Percentiles rank a stretch among this genome's conserved stretches.
Evolutionary conservation across 2,888 invertebrate species (phyloP).

Genomic region (Aleiodes leptofemur): DNA sequence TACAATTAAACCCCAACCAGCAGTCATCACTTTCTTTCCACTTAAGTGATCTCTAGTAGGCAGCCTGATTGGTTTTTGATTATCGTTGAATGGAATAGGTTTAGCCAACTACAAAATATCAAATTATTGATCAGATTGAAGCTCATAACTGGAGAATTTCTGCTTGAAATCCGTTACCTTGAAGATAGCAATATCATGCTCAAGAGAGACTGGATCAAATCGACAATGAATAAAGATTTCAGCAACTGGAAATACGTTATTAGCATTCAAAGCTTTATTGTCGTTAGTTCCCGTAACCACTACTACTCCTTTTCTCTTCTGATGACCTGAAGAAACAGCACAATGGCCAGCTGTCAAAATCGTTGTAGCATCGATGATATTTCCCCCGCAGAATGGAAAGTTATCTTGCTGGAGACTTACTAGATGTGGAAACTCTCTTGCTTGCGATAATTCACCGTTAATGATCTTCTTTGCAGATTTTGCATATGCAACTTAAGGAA

Average conservation of each 20-base stretch:
- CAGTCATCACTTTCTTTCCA: background rate
- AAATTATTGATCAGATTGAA: background rate
- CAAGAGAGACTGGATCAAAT: background rate
- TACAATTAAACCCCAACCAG: slow-evolving; percentile 22
- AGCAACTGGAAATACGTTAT: background rate
- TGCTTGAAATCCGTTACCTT: background rate
- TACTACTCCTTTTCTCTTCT: background rate
- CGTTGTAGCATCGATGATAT: slow-evolving; percentile 54
- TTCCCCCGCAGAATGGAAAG: slow-evolving; percentile 57
- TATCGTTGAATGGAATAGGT: slow-evolving; percentile 12
- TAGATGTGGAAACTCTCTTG: slow-evolving; percentile 60
- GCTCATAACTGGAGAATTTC: too few species aligned
- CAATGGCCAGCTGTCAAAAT: slow-evolving; percentile 65
- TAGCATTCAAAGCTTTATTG: background rate
- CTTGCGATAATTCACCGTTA: slow-evolving; percentile 52
- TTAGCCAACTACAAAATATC: background rate
- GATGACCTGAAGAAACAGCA: background rate
- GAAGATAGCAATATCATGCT: slow-evolving; percentile 5
- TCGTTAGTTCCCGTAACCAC: background rate
- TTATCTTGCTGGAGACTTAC: slow-evolving; percentile 52
- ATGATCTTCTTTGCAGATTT: slow-evolving; percentile 50
- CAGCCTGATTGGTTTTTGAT: background rate
- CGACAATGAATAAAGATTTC: background rate
- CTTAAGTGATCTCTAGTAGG: background rate
- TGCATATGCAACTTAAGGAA: background rate